A percentile compares a stretch with the other conserved stretches of the same genome.
These are phyloP conservation scores for Samia ricini DNA, from an alignment of 1,140 invertebrate species.

Conservation along the genomic window DNA sequence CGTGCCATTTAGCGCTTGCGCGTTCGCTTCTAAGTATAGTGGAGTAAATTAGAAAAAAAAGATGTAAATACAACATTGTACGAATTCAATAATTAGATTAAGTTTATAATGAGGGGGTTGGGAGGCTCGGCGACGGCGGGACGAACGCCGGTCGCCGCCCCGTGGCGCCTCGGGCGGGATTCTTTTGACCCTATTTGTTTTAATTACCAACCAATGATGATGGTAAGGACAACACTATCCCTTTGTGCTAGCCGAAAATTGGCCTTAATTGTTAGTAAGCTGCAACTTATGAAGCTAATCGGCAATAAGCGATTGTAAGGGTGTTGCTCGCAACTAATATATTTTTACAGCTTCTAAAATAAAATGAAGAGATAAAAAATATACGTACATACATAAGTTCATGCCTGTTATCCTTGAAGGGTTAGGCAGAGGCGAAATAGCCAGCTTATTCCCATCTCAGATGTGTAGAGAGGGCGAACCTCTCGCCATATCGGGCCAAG, in stretches of 20 bases:
- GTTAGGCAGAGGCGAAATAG: too few relatives aligned
- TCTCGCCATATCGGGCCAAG: too few relatives aligned
- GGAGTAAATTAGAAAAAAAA: conserved; percentile 70
- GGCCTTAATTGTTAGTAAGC: conserved; percentile 64
- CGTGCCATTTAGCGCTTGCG: conserved; percentile 76
- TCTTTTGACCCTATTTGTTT: conserved; percentile 75
- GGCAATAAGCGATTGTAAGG: neutral
- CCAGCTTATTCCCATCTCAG: too few relatives aligned
- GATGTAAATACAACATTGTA: conserved; percentile 77
- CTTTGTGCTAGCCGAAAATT: conserved; percentile 72
- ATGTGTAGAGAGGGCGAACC: too few relatives aligned
- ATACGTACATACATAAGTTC: too few relatives aligned
- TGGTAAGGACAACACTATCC: conserved; percentile 62
- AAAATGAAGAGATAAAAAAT: too few relatives aligned
- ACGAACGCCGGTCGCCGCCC: conserved; percentile 53
- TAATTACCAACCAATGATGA: conserved; percentile 72
- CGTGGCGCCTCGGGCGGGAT: conserved; percentile 65
- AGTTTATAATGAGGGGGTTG: conserved; percentile 72
- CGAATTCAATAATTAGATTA: conserved; percentile 78
- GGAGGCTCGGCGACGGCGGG: conserved; percentile 61
- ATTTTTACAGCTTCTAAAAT: neutral
- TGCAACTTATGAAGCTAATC: conserved; percentile 23
- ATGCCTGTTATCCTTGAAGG: too few relatives aligned
- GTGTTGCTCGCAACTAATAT: neutral
- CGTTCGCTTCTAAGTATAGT: conserved; percentile 72